phyloP scores from a whole-genome alignment of 2,888 invertebrate genomes.

The Aphelenchoides bicaudatus region DNA sequence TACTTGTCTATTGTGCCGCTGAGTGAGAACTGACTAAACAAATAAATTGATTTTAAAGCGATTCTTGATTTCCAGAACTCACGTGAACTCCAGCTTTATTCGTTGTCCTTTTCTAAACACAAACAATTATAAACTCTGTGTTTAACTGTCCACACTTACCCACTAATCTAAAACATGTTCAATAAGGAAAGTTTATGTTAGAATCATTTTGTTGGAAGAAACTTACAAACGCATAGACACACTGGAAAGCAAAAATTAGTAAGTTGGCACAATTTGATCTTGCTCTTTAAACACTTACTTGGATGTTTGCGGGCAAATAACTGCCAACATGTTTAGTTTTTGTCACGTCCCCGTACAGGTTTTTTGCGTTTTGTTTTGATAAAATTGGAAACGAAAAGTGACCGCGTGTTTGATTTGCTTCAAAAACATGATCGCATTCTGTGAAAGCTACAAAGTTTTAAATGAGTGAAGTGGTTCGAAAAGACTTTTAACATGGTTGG shows the following conservation, averaged over 20 bases:
- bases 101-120: slow-evolving; percentile 62
- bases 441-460: slow-evolving; percentile 29
- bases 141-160: no score
- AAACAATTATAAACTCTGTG: slow-evolving; percentile 64
- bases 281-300: slow-evolving; percentile 26
- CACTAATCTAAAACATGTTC: no score
- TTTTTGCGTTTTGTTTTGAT: slow-evolving; percentile 34
- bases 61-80: no score
- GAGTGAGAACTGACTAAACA: slow-evolving; percentile 62
- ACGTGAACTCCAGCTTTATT: slow-evolving; percentile 63
- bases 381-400: slow-evolving; percentile 50
- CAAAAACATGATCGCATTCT: slow-evolving; percentile 57
- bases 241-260: slow-evolving; percentile 44
- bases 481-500: not conserved
- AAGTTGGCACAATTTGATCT: not conserved
- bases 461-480: not conserved
- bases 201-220: no score
- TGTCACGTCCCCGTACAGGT: not conserved
- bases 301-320: slow-evolving; percentile 38
- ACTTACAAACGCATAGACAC: slow-evolving; percentile 64
- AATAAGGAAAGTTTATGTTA: no score
- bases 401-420: slow-evolving; percentile 40
- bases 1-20: slow-evolving; percentile 64
- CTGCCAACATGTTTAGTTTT: not conserved
- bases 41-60: no score